These are phyloP conservation scores for Ctenopoma multispine DNA, from an alignment of 2,797 vertebrate species.

Conservation along the genomic window DNA sequence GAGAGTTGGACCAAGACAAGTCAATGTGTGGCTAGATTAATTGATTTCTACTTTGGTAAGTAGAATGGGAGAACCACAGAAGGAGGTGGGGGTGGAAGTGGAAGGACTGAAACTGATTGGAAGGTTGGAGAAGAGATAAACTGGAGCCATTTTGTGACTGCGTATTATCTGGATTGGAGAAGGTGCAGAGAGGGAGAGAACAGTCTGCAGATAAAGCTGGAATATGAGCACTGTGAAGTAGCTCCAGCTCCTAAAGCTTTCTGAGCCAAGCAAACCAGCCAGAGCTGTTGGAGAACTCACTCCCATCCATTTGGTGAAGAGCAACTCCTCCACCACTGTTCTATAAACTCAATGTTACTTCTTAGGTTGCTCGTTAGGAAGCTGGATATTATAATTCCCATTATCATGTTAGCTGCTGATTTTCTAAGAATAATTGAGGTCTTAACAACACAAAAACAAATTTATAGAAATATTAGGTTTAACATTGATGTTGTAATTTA, in stretches of 20 bases:
- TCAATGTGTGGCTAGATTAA: conserved; percentile 50
- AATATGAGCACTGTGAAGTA: conserved; percentile 53
- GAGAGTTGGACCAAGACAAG: conserved; percentile 45
- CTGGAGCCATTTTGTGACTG: conserved; percentile 53
- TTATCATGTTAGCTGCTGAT: conserved; percentile 17
- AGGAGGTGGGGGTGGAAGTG: conserved; percentile 24
- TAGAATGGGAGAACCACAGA: conserved; percentile 28
- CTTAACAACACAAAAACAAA: too few relatives aligned
- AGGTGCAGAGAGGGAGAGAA: conserved; percentile 52
- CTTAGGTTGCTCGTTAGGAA: conserved; percentile 2
- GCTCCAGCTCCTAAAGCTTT: conserved; percentile 45
- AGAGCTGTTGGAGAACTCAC: conserved; percentile 37
- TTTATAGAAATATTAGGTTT: background rate
- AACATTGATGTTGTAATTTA: background rate
- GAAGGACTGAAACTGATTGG: conserved; percentile 45
- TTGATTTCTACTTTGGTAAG: conserved; percentile 63
- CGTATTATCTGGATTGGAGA: conserved; percentile 62
- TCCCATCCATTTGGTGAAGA: conserved; percentile 25
- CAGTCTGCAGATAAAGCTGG: conserved; percentile 53
- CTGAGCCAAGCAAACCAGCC: conserved; percentile 42
- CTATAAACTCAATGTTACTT: conserved; percentile 12
- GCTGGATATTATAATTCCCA: conserved; percentile 3
- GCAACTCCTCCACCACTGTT: conserved; percentile 21
- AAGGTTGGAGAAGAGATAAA: conserved; percentile 64
- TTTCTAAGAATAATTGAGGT: conserved; percentile 4